Conservation (phyloP, 2,888 invertebrate genomes). For the Andrena camellia region DNA sequence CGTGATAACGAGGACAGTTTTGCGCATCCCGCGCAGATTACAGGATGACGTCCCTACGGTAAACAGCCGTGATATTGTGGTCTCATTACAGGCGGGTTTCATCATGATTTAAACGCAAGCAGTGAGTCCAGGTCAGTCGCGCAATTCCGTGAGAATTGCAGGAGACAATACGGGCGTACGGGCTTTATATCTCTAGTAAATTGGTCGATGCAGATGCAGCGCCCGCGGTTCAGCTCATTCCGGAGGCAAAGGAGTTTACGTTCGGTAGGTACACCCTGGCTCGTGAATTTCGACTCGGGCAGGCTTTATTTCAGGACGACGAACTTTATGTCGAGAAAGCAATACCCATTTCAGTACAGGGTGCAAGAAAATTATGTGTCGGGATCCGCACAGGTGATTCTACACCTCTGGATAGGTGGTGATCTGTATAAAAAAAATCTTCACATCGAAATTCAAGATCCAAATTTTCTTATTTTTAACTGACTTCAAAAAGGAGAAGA, state of each 20-base stretch:
- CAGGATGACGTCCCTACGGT: constrained; percentile 12
- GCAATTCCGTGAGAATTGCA: constrained; percentile 65
- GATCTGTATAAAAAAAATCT: too few species aligned
- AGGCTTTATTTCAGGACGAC: background rate
- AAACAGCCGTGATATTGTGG: constrained; percentile 52
- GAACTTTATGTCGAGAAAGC: background rate
- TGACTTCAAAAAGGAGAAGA: too few species aligned
- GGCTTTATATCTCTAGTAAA: constrained; percentile 24
- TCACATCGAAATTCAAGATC: too few species aligned
- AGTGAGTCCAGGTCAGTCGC: constrained; percentile 62
- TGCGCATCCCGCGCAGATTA: constrained; percentile 32
- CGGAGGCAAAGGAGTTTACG: constrained; percentile 1
- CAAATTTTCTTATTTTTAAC: too few species aligned
- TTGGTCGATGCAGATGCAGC: constrained; percentile 47
- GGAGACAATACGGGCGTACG: constrained; percentile 56
- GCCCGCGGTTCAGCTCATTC: constrained; percentile 16
- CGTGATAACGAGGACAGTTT: constrained; percentile 19
- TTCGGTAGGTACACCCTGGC: constrained; percentile 20
- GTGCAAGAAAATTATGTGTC: background rate
- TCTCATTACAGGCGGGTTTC: constrained; percentile 66
- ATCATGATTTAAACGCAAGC: constrained; percentile 63
- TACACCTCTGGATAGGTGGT: too few species aligned
- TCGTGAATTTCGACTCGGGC: constrained; percentile 27
- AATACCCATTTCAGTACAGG: too few species aligned
- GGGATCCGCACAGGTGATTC: background rate